phyloP scores from a whole-genome alignment of 2,888 invertebrate genomes.

The Tetranychus truncatus region DNA sequence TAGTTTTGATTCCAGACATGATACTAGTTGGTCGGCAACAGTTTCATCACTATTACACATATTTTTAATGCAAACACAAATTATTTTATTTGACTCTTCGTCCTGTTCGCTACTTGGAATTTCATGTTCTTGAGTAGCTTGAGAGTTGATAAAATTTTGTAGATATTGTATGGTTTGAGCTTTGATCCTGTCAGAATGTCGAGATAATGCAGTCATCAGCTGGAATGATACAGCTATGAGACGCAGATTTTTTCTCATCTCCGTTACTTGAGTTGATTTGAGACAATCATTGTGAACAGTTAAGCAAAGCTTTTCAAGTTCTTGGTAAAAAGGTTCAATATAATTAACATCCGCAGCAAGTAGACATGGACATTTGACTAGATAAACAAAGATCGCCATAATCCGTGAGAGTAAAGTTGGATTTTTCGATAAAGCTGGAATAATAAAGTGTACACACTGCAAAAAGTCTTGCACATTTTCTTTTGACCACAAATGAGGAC shows the following conservation, averaged over 20 bases:
- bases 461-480: slow-evolving; percentile 11
- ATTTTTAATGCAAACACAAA: slow-evolving; percentile 15
- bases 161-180: background rate
- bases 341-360: slow-evolving; percentile 6
- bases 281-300: background rate
- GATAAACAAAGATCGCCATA: slow-evolving; percentile 1
- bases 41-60: slow-evolving; percentile 9
- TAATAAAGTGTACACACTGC: slow-evolving; percentile 16
- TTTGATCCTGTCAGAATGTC: background rate
- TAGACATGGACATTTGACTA: slow-evolving; percentile 15
- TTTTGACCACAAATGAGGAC: slow-evolving; percentile 52
- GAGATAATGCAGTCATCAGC: background rate
- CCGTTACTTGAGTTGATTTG: background rate
- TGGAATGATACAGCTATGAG: background rate
- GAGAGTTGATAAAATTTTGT: slow-evolving; percentile 3
- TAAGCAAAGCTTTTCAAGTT: background rate
- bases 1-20: background rate
- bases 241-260: background rate
- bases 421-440: slow-evolving; percentile 8
- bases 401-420: background rate
- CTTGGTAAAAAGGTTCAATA: background rate
- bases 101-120: background rate
- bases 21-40: background rate
- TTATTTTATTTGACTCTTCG: slow-evolving; percentile 6
- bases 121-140: background rate